A percentile compares a stretch with the other conserved stretches of the same genome.
Conservation (phyloP, 2,113 vertebrate genomes). For the Cisticola juncidis region DNA sequence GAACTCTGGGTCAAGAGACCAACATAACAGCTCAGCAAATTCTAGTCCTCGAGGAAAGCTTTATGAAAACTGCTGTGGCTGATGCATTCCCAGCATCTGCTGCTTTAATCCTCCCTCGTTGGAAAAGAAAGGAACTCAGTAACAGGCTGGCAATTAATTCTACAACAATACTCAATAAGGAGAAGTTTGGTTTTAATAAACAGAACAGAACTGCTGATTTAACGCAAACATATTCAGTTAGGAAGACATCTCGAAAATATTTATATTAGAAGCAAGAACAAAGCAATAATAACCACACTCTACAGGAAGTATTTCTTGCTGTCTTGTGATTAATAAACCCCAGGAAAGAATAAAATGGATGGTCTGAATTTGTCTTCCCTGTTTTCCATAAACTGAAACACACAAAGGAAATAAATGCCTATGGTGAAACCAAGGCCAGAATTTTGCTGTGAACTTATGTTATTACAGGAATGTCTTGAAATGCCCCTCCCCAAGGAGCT, state of each 20-base stretch:
- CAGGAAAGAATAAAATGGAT: not conserved
- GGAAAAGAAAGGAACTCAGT: not conserved
- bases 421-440: not conserved
- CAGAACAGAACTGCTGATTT: not conserved
- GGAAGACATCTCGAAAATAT: not conserved
- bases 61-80: not conserved
- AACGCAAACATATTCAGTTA: not conserved
- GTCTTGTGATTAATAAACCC: not conserved
- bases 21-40: not conserved
- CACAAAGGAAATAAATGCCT: not conserved
- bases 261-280: not conserved
- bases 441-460: not conserved
- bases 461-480: not conserved
- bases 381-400: not conserved
- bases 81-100: not conserved
- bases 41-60: not conserved
- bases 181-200: not conserved
- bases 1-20: not conserved
- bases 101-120: not conserved
- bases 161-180: conserved; percentile 1
- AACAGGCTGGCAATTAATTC: not conserved
- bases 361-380: not conserved
- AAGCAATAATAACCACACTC: not conserved
- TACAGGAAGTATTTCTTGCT: not conserved
- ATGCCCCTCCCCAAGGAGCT: not conserved